phyloP scores from a whole-genome alignment of 2,888 invertebrate genomes.

The Trypoxylon attenuatum region DNA sequence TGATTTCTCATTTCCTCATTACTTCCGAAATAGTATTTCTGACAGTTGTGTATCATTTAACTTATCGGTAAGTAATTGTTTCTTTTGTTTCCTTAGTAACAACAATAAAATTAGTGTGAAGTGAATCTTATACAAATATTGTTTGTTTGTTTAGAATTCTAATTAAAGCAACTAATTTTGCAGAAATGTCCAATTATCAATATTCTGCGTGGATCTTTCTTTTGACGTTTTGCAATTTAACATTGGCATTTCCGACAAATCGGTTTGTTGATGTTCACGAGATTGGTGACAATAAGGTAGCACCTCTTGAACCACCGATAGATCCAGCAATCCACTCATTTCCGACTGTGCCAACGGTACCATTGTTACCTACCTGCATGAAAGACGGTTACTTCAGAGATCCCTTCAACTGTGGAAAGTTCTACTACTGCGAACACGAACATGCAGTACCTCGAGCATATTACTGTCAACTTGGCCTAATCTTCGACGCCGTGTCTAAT shows the following conservation, averaged over 20 bases:
- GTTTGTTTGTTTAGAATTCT: no score
- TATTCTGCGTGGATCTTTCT: background rate
- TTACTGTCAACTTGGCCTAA: constrained; percentile 47
- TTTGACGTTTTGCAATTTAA: background rate
- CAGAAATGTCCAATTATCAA: no score
- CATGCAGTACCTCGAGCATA: constrained; percentile 36
- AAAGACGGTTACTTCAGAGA: constrained; percentile 53
- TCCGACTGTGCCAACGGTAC: constrained; percentile 41
- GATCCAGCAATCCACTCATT: constrained; percentile 55
- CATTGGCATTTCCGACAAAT: background rate
- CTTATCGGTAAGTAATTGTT: no score
- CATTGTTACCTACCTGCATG: constrained; percentile 48
- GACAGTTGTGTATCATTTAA: no score
- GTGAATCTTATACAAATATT: no score
- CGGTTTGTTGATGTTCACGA: constrained; percentile 31
- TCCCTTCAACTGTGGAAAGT: constrained; percentile 59
- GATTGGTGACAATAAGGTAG: constrained; percentile 22
- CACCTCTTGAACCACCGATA: constrained; percentile 27
- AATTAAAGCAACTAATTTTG: no score
- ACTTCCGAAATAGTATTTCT: no score
- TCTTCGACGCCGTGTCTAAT: constrained; percentile 45
- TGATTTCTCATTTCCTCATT: constrained; percentile 2
- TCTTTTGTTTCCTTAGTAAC: no score
- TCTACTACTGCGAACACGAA: constrained; percentile 45
- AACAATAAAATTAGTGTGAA: no score